Percentiles rank a stretch among this genome's conserved stretches.
These are phyloP conservation scores for Propithecus perrieri DNA, from an alignment of 2,797 vertebrate species.

Conservation along the genomic window DNA sequence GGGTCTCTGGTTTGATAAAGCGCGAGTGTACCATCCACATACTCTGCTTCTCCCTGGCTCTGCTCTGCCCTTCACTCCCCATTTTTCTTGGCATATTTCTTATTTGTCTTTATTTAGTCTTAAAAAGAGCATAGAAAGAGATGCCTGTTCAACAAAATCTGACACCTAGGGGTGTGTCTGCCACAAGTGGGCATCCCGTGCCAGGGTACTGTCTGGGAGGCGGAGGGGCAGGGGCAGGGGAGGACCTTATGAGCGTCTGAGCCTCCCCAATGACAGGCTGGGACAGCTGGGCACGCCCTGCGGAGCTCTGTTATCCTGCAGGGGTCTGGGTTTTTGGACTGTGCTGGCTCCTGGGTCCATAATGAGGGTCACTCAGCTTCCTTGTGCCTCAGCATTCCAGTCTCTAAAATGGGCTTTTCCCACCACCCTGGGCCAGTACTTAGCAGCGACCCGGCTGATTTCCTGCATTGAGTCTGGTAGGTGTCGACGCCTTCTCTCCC, in stretches of 20 bases:
- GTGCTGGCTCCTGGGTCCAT: not conserved
- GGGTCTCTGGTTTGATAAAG: not conserved
- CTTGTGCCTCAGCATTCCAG: not conserved
- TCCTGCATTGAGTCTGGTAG: not conserved
- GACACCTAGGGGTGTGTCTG: not conserved
- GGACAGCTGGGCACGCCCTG: rapidly evolving
- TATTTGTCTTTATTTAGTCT: constrained; percentile 46
- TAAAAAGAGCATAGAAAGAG: not conserved
- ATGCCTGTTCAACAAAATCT: not conserved
- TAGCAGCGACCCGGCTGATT: not conserved
- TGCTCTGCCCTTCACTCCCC: not conserved
- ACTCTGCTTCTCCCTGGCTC: not conserved
- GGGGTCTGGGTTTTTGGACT: not conserved
- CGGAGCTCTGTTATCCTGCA: rapidly evolving
- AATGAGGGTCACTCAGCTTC: not conserved
- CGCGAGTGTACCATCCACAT: not conserved
- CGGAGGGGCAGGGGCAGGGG: too few relatives aligned
- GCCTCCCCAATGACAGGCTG: rapidly evolving
- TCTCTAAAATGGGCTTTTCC: not conserved
- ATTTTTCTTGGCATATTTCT: constrained; percentile 28
- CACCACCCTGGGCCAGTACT: not conserved
- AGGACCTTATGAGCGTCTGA: rapidly evolving
- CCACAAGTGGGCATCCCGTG: not conserved
- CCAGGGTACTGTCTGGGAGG: not conserved
- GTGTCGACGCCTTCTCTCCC: not conserved